A percentile compares a stretch with the other conserved stretches of the same genome.
phyloP scores from a whole-genome alignment of 2,888 invertebrate genomes.

The Nemoura dubitans region DNA sequence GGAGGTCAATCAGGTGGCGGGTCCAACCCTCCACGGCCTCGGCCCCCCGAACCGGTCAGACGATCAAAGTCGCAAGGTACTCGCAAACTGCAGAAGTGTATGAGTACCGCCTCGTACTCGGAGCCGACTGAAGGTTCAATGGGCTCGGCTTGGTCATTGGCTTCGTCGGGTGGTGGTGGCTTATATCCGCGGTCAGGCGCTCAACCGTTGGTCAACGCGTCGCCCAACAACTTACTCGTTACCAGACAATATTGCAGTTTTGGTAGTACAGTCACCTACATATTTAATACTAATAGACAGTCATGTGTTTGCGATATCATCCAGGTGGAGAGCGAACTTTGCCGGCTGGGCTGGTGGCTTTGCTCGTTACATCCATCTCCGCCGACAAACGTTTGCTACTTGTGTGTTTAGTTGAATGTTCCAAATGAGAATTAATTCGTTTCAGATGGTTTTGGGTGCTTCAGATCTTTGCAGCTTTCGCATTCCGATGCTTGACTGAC shows the following conservation, averaged over 20 bases:
- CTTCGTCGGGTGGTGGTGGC: conserved; percentile 53
- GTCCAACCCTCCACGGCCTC: conserved; percentile 56
- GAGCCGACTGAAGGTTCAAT: conserved; percentile 59
- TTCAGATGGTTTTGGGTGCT: conserved; percentile 12
- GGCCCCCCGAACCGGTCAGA: conserved; percentile 72
- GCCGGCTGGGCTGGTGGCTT: background rate
- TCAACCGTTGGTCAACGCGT: conserved; percentile 57
- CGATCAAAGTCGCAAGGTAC: conserved; percentile 96
- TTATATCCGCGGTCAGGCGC: conserved; percentile 57
- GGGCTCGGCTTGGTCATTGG: conserved; percentile 50
- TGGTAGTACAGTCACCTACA: conserved; percentile 86
- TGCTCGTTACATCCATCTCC: background rate
- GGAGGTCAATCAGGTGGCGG: conserved; percentile 49
- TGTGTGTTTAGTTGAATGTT: conserved; percentile 23
- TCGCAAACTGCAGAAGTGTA: conserved; percentile 89
- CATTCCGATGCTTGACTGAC: background rate
- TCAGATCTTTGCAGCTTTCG: background rate
- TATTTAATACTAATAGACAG: conserved; percentile 22
- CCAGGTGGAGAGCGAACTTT: conserved; percentile 8
- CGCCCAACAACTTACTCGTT: conserved; percentile 72
- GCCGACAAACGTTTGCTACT: background rate
- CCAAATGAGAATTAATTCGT: background rate
- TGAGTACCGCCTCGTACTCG: conserved; percentile 87
- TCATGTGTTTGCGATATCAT: background rate
- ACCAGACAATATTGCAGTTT: conserved; percentile 94